Evolutionary conservation across 1,140 invertebrate genomes (phyloP), one percentile per base, ranked within the genome.

Genomic region (Drosophila kikkawai): DNA sequence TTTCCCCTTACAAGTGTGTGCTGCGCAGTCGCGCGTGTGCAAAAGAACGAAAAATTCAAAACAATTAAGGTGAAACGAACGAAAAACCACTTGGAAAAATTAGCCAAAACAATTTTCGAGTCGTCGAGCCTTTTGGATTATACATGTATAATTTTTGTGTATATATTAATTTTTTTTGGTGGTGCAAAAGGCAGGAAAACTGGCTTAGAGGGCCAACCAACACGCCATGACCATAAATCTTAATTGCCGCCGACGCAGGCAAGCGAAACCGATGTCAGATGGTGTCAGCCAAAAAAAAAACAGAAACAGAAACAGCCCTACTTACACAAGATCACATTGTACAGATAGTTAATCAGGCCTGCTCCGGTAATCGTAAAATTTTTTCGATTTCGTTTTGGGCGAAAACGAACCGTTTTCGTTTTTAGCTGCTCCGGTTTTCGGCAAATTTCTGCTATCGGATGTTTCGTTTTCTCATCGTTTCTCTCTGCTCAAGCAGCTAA

Each of bases 181-280:
- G 69, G 67, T 73, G 57, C 42, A 64, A 61, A 61, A 22, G 36
- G 15, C 3, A 47, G 37, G 19, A 32, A 67, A 68, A 55, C 39
- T 42, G 42, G 71, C 63, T 68, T 82, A 73, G 74, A 79, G 85
- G 65, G 56, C 53, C 53, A 39, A 32, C 80, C 67, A 80, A 53
- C 83, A 87, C 85, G 84, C 80, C 77, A 84, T 88, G 79, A 80
- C 79, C 86, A 90, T 90, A 90, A 90, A 90, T 90, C 85, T 90
- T 90, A 82, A 90, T 90, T 90, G 85, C 70, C 75, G 65, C 67
- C 79, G 65, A 44, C 75, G 82, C 85, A 91, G 79, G 85, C 85
- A 90, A 90, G 75, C 85, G 85, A 75, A 85, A 85, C 85, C 65
- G 64, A 67, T 45, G 64, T 66, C 58, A 71, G 59, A 34, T 66